A percentile compares a stretch with the other conserved stretches of the same genome.
Conservation (phyloP, 2,888 invertebrate species). For the Drosophila tanythrix region DNA sequence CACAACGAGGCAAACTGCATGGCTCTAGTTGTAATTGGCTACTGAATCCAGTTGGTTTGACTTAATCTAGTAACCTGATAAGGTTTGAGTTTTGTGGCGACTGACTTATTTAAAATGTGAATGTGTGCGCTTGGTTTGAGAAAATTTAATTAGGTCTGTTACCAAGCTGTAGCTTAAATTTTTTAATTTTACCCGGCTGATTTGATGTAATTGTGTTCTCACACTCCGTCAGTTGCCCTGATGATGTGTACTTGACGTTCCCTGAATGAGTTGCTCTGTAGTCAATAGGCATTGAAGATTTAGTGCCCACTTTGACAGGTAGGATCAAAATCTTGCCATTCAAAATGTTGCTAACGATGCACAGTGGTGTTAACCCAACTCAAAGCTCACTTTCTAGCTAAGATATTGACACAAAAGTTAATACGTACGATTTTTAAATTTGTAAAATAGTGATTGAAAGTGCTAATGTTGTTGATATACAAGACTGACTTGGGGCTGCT, state of each 20-base stretch:
- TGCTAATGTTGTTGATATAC: not conserved
- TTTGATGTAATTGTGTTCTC: slow-evolving; percentile 61
- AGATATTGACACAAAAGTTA: not conserved
- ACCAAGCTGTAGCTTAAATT: not conserved
- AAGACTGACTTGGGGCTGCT: not conserved
- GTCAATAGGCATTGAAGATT: slow-evolving; percentile 52
- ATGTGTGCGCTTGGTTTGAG: not conserved
- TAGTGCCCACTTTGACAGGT: slow-evolving; percentile 41
- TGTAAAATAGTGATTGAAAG: not conserved
- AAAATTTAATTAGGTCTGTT: not conserved
- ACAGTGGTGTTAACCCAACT: slow-evolving; percentile 28
- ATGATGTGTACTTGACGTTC: slow-evolving; percentile 52
- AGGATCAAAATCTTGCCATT: slow-evolving; percentile 51
- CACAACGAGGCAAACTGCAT: slow-evolving; percentile 23
- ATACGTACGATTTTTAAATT: not conserved
- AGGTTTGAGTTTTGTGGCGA: not conserved
- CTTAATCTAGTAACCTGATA: not conserved
- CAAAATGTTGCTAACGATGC: slow-evolving; percentile 70
- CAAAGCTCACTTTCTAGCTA: not conserved
- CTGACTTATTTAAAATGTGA: slow-evolving; percentile 1
- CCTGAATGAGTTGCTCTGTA: slow-evolving; percentile 46
- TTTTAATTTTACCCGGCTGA: not conserved
- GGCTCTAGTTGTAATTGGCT: not conserved
- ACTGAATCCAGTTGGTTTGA: slow-evolving; percentile 13
- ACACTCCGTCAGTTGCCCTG: slow-evolving; percentile 64